These are phyloP conservation scores for Mormyrops attenuatus DNA, from an alignment of 2,797 vertebrate species.

Conservation along the genomic window DNA sequence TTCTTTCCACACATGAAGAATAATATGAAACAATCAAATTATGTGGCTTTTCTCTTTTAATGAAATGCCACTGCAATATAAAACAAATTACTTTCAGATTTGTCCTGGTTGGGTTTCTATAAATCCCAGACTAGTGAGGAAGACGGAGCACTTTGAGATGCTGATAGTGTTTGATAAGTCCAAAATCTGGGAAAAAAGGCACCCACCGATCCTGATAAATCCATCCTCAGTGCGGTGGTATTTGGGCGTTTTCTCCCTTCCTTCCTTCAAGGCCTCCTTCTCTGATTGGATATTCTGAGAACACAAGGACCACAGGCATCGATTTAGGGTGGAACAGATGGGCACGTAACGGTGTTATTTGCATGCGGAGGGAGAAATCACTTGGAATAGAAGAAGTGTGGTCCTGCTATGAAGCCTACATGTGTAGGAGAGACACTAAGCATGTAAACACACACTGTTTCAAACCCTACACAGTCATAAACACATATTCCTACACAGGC, in stretches of 20 bases:
- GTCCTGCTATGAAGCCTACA: background rate
- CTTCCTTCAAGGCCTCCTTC: constrained; percentile 87
- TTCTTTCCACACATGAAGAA: background rate
- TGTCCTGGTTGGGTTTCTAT: background rate
- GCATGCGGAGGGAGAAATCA: background rate
- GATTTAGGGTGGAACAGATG: background rate
- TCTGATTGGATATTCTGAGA: constrained; percentile 88
- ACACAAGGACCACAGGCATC: background rate
- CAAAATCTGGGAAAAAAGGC: background rate
- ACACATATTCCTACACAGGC: background rate
- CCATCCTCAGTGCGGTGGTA: constrained; percentile 85
- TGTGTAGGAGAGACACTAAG: background rate
- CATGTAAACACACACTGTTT: background rate
- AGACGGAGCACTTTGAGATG: background rate
- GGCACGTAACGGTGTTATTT: background rate
- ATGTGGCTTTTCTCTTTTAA: background rate
- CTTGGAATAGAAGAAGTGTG: background rate
- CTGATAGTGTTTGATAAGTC: background rate
- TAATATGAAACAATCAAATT: background rate
- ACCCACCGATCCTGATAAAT: constrained; percentile 48
- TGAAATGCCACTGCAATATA: constrained; percentile 13
- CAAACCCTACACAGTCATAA: background rate
- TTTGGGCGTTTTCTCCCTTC: constrained; percentile 67
- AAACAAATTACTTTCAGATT: background rate
- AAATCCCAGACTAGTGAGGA: background rate